Evolutionary conservation across 2,888 invertebrate species (phyloP).

Genomic region (Eupithecia inturbata): DNA sequence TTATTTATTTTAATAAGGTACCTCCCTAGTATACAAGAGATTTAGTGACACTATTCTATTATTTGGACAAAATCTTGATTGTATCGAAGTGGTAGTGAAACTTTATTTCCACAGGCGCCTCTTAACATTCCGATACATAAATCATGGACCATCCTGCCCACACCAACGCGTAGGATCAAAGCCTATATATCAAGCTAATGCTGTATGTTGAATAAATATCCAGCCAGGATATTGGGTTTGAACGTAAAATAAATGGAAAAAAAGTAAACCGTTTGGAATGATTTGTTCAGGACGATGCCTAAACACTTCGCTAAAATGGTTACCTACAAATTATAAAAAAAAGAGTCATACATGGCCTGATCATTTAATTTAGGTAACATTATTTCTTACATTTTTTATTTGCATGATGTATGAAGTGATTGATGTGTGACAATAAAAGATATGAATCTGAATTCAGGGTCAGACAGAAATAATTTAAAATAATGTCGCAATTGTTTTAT

Average conservation of each 20-base stretch:
- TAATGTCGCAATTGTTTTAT: too few species aligned
- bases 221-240: conserved; percentile 76
- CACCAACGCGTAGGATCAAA: conserved; percentile 67
- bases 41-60: not conserved
- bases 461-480: not conserved
- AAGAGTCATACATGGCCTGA: too few species aligned
- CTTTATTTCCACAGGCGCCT: conserved; percentile 27
- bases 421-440: too few species aligned
- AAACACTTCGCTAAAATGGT: conserved; percentile 1
- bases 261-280: conserved; percentile 40
- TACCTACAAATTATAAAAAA: not conserved
- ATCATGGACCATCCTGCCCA: conserved; percentile 66
- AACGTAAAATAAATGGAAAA: conserved; percentile 39
- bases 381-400: too few species aligned
- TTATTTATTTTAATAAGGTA: too few species aligned
- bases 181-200: conserved; percentile 82
- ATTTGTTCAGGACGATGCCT: conserved; percentile 23
- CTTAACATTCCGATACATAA: conserved; percentile 74
- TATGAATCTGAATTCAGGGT: too few species aligned
- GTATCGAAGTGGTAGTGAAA: not conserved
- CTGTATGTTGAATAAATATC: conserved; percentile 84
- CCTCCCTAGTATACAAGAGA: too few species aligned
- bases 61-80: not conserved
- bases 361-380: too few species aligned
- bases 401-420: too few species aligned